Base-by-base conservation (phyloP, 2,888 invertebrate genomes). In the Eupithecia insigniata region DNA sequence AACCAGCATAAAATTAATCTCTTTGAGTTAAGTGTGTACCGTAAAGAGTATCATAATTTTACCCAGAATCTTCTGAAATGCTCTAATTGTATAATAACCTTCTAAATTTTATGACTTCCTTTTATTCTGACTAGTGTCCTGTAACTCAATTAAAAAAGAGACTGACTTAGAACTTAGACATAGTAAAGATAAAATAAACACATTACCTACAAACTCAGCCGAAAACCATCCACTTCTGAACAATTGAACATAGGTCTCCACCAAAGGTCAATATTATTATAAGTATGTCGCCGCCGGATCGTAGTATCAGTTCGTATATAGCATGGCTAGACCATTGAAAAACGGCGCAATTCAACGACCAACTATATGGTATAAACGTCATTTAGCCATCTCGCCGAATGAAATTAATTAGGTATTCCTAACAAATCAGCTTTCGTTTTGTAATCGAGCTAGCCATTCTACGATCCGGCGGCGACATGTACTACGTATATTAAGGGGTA, bases 1-100 rank as follows among this genome's bases (percentile, higher is more conserved):
- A 73, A 69, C 55, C 4, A 62, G 8, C 69, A 69, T 72, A 65
- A 69, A 72, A 66, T 72, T 68, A 43, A 65, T 72, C 22, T 66
- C 66, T 65, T 60, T 62, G 72, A 62, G 16, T 67, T 69, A 58
- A 46, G 39, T 67, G 60, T 60, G 67, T 60, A 39, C 39, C 60
- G 62, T 26, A 36, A 22, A 26, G 64, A 64, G 36, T 39, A 64
- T 64, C 36, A 36, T 64, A 36, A 64, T 34, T 64, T n/a, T 62
- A 62, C 61, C 22, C 34, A 22, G 61, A 62, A 62, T n/a, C 34
- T 34, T 62, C 30, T 62, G 32, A 32, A 32, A 62, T 32, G 61
- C 34, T 62, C n/a, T 62, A 34, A 32, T 62, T 30, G 61, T 10
- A 62, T 62, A 28, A 46, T 46, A 22, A 3, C 10, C 43, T 28